These are phyloP conservation scores for Triplophysa tibetana DNA, from an alignment of 2,113 vertebrate genomes.

Conservation along the genomic window DNA sequence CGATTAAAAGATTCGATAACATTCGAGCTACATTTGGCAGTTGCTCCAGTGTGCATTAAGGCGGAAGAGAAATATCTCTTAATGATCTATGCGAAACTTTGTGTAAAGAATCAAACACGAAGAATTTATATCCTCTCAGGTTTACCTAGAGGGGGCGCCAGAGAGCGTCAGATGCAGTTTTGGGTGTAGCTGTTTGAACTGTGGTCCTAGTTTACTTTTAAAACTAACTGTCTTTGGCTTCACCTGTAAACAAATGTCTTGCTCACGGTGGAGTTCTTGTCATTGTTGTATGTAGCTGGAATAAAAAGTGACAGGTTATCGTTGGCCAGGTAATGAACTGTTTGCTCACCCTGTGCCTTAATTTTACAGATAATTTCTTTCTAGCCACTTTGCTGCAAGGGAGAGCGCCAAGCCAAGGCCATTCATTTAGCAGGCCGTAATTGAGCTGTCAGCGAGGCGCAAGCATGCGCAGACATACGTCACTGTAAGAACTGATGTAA, in stretches of 20 bases:
- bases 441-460: slow-evolving; percentile 55
- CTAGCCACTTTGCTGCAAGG: slow-evolving; percentile 41
- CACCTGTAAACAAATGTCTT: neutral
- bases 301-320: slow-evolving; percentile 43
- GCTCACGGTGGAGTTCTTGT: neutral
- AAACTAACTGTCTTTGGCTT: neutral
- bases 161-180: neutral
- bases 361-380: slow-evolving; percentile 56
- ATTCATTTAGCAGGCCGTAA: slow-evolving; percentile 54
- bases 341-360: slow-evolving; percentile 50
- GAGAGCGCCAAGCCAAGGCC: slow-evolving; percentile 39
- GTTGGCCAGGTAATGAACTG: slow-evolving; percentile 50
- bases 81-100: neutral
- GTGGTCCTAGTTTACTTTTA: neutral
- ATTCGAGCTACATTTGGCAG: slow-evolving; percentile 16
- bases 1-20: slow-evolving; percentile 35
- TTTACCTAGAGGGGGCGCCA: too few relatives aligned
- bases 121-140: neutral
- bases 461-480: slow-evolving; percentile 48
- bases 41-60: slow-evolving; percentile 10
- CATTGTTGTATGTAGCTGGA: slow-evolving; percentile 31
- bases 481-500: slow-evolving; percentile 30
- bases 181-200: neutral
- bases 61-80: neutral
- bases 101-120: neutral